Evolutionary conservation across 1,140 invertebrate genomes (phyloP).

Genomic region (Andrena cerasifolii): DNA sequence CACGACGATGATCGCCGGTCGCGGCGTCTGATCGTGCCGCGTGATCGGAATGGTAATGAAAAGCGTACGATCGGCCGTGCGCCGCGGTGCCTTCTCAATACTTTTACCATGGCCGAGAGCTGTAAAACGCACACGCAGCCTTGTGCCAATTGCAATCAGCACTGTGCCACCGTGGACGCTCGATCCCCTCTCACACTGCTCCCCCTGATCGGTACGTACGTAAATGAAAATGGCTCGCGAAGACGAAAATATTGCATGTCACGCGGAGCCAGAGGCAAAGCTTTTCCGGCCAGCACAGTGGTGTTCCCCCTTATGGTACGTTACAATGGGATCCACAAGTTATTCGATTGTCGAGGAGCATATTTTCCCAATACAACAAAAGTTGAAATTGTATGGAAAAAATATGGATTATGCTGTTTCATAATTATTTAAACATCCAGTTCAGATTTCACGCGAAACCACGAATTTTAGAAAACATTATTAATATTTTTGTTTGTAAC

Average conservation of each 20-base stretch:
- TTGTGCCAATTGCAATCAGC: constrained; percentile 69
- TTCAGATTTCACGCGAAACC: too few relatives aligned
- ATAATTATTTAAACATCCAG: too few relatives aligned
- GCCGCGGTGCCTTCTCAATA: constrained; percentile 47
- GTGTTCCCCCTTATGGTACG: too few relatives aligned
- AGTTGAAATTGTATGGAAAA: too few relatives aligned
- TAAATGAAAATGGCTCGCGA: constrained; percentile 56
- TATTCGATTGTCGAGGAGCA: too few relatives aligned
- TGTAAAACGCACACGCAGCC: constrained; percentile 67
- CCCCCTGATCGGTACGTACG: constrained; percentile 31
- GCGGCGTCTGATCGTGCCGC: constrained; percentile 25
- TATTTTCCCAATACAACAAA: too few relatives aligned
- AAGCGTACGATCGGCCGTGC: constrained; percentile 20
- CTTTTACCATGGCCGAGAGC: constrained; percentile 66
- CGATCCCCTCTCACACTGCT: constrained; percentile 65
- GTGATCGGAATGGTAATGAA: constrained; percentile 54
- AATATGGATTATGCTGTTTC: too few relatives aligned
- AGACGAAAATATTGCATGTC: constrained; percentile 55
- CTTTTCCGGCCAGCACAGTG: too few relatives aligned
- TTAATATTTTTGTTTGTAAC: too few relatives aligned
- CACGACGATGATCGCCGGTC: constrained; percentile 34
- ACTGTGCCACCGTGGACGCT: constrained; percentile 37
- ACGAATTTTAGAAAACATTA: too few relatives aligned
- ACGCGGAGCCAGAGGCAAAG: too few relatives aligned
- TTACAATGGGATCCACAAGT: too few relatives aligned